A percentile compares a stretch with the other conserved stretches of the same genome.
Evolutionary conservation across 1,140 invertebrate species (phyloP).

Genomic region (Drepana arcuata): DNA sequence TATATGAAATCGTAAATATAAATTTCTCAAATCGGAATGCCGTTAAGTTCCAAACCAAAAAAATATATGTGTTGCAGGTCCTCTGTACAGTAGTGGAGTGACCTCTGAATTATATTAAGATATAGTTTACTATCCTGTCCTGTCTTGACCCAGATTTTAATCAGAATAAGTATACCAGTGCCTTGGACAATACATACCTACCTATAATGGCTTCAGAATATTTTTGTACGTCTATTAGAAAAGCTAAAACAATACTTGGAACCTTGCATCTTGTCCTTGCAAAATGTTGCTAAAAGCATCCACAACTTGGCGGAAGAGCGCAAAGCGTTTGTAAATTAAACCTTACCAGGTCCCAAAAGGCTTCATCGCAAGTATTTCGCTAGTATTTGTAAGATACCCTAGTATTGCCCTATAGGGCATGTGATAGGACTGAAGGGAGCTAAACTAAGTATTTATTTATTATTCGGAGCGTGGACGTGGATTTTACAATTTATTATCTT

Average conservation of each 20-base stretch:
- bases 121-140: conserved; percentile 10
- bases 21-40: conserved; percentile 58
- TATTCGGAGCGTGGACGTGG: conserved; percentile 63
- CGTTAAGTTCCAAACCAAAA: conserved; percentile 63
- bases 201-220: conserved; percentile 59
- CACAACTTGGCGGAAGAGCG: too few species aligned
- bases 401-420: conserved; percentile 49
- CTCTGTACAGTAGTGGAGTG: too few species aligned
- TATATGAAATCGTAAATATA: conserved; percentile 59
- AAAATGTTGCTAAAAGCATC: too few species aligned
- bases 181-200: conserved; percentile 69
- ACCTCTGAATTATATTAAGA: too few species aligned
- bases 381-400: too few species aligned
- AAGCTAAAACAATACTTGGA: too few species aligned
- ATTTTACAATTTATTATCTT: conserved; percentile 72
- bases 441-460: conserved; percentile 68
- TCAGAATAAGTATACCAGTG: conserved; percentile 62
- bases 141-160: conserved; percentile 29
- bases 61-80: conserved; percentile 40
- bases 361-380: conserved; percentile 49
- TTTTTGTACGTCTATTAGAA: conserved; percentile 64
- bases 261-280: too few species aligned
- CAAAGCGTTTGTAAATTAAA: too few species aligned
- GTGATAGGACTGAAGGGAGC: conserved; percentile 59
- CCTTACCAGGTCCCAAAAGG: too few species aligned